Conservation (phyloP, 2,113 vertebrate species). For the Mystacornis crossleyi region DNA sequence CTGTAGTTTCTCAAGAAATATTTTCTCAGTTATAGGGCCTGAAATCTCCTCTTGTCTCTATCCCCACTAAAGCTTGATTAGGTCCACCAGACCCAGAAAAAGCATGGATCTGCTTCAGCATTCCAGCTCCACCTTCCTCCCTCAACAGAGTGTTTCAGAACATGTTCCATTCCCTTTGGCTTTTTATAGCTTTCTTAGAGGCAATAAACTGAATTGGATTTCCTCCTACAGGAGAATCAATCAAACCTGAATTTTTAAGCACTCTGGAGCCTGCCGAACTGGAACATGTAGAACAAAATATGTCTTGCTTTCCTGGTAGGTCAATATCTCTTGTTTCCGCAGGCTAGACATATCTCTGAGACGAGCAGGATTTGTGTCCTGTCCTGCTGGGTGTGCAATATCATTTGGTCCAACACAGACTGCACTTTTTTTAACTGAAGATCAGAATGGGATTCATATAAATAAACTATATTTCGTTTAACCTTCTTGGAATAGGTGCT, state of each 20-base stretch:
- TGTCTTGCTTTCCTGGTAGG: not conserved
- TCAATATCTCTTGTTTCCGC: not conserved
- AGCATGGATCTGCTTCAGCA: not conserved
- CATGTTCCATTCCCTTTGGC: not conserved
- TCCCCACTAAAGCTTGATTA: not conserved
- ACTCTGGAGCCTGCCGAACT: not conserved
- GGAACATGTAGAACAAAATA: not conserved
- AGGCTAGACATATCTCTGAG: not conserved
- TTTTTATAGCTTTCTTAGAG: not conserved
- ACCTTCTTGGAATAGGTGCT: slow-evolving; percentile 23
- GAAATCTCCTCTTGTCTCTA: not conserved
- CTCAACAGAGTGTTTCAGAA: not conserved
- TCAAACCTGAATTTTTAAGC: not conserved
- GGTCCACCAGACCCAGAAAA: not conserved
- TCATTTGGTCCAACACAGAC: not conserved
- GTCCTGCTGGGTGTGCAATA: not conserved
- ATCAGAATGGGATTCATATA: slow-evolving; percentile 9
- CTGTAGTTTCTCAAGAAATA: not conserved
- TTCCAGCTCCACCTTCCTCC: not conserved
- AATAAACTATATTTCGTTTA: slow-evolving; percentile 36
- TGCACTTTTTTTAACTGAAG: not conserved
- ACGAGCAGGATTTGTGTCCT: not conserved
- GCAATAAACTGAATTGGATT: not conserved
- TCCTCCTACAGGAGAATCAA: not conserved
- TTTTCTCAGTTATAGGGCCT: not conserved